A percentile compares a stretch with the other conserved stretches of the same genome.
Evolutionary conservation across 2,113 vertebrate species (phyloP).

Genomic region (Bufo gargarizans): DNA sequence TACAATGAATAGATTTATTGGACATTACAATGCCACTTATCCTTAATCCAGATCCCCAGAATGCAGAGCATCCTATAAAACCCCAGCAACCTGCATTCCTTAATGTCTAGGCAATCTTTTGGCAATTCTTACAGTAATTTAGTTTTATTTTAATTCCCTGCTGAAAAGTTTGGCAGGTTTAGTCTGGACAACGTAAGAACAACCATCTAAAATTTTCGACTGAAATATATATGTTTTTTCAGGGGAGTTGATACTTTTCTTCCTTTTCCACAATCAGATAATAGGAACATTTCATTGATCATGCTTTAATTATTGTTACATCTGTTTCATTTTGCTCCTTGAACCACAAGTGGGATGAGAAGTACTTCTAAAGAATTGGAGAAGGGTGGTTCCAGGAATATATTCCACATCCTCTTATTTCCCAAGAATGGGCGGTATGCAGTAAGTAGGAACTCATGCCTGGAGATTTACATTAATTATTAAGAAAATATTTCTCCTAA

Average conservation of each 20-base stretch:
- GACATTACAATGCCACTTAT: not conserved
- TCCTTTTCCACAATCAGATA: not conserved
- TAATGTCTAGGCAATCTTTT: slow-evolving; percentile 4
- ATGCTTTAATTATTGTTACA: slow-evolving; percentile 31
- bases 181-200: slow-evolving; percentile 5
- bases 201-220: not conserved
- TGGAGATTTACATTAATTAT: not conserved
- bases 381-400: not conserved
- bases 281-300: slow-evolving; percentile 1
- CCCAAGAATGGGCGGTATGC: not conserved
- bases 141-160: not conserved
- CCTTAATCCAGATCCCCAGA: slow-evolving; percentile 12
- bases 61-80: not conserved
- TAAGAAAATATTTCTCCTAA: slow-evolving; percentile 1
- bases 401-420: not conserved
- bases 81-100: not conserved
- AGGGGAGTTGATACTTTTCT: not conserved
- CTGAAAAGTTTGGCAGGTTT: not conserved
- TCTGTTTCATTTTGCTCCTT: slow-evolving; percentile 17
- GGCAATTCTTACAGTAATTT: slow-evolving; percentile 1
- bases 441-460: slow-evolving; percentile 17
- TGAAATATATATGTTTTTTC: not conserved
- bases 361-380: not conserved
- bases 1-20: not conserved
- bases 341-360: not conserved